phyloP scores from a whole-genome alignment of 37 sponge, comb jelly and placozoan species.

The Crambe crambe region DNA sequence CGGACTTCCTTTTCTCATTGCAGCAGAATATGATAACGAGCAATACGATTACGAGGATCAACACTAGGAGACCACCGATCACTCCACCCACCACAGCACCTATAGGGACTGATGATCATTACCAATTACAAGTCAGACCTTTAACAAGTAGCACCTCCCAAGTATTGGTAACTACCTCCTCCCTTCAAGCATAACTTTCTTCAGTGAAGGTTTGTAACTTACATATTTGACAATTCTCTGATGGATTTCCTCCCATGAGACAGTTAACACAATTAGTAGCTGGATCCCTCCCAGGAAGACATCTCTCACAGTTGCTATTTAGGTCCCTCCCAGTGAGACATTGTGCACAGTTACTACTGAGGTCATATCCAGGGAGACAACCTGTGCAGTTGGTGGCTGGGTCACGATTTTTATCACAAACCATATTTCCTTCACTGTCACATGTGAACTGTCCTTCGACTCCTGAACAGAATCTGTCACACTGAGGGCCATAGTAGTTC shows the following conservation, averaged over 20 bases:
- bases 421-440: background rate
- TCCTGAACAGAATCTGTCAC: background rate
- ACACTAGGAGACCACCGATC: no score
- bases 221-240: no score
- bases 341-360: background rate
- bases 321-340: background rate
- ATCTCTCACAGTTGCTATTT: background rate
- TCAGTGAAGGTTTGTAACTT: no score
- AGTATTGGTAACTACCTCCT: no score
- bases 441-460: background rate
- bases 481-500: conserved; percentile 4
- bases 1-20: no score
- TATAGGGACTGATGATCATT: no score
- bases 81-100: no score
- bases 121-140: no score
- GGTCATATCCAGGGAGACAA: background rate
- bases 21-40: no score
- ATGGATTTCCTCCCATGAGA: background rate
- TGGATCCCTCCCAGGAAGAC: background rate
- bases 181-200: no score
- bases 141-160: no score
- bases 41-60: no score
- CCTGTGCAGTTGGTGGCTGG: background rate
- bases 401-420: background rate
- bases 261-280: background rate